These are phyloP conservation scores for Cyrtodaria siliqua DNA, from an alignment of 2,888 invertebrate genomes.

Conservation along the genomic window DNA sequence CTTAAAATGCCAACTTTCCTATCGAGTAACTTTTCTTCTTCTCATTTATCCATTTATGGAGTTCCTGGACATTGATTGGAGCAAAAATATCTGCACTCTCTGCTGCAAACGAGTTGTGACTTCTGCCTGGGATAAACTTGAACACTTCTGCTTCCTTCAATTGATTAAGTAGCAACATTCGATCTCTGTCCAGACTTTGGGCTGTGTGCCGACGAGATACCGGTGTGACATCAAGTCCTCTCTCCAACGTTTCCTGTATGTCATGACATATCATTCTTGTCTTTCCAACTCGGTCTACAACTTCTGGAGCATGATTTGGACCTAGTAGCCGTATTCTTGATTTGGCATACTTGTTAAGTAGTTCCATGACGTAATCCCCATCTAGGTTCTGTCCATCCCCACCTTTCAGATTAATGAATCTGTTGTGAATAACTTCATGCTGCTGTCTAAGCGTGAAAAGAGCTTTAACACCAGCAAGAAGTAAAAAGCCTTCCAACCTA, in stretches of 20 bases:
- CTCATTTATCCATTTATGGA: constrained; percentile 16
- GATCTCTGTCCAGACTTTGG: constrained; percentile 1
- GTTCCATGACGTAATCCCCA: constrained; percentile 39
- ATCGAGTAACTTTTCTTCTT: constrained; percentile 9
- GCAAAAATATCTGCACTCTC: constrained; percentile 16
- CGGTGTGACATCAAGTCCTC: neutral
- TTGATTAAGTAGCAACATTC: constrained; percentile 1
- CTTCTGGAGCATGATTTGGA: constrained; percentile 20
- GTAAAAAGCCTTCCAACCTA: constrained; percentile 22
- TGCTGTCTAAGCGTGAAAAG: constrained; percentile 13
- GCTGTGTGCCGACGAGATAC: neutral
- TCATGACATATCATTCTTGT: constrained; percentile 34
- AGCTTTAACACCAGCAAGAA: constrained; percentile 24
- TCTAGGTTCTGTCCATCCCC: constrained; percentile 26
- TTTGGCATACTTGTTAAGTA: constrained; percentile 31
- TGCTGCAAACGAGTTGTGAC: constrained; percentile 10
- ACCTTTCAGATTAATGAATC: constrained; percentile 27
- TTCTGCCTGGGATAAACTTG: constrained; percentile 10
- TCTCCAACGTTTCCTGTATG: constrained; percentile 21
- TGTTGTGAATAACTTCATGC: constrained; percentile 27
- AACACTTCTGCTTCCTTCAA: constrained; percentile 24
- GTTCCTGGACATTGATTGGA: constrained; percentile 9
- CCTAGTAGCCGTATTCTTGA: constrained; percentile 21
- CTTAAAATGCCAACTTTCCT: constrained; percentile 1
- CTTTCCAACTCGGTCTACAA: constrained; percentile 27